Evolutionary conservation across 2,113 vertebrate genomes (phyloP).

Genomic region (Caretta caretta): DNA sequence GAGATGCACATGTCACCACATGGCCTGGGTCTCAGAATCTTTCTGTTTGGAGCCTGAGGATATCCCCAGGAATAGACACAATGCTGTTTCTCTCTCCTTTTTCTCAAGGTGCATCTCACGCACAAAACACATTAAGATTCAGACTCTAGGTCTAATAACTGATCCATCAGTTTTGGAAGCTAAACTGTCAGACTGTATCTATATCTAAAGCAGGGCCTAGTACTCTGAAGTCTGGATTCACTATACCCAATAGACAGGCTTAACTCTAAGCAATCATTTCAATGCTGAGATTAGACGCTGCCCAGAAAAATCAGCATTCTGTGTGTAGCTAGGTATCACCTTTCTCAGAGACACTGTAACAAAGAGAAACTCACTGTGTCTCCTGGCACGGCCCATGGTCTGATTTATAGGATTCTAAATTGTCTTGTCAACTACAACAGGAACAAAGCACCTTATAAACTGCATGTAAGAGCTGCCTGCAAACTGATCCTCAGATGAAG

Average conservation of each 20-base stretch:
- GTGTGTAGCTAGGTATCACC: background rate
- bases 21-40: background rate
- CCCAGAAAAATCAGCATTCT: background rate
- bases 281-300: background rate
- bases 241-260: background rate
- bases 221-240: background rate
- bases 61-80: background rate
- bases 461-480: background rate
- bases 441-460: background rate
- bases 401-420: constrained; percentile 1
- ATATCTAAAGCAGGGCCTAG: background rate
- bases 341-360: background rate
- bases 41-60: background rate
- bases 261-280: background rate
- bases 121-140: background rate
- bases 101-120: background rate
- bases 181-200: background rate
- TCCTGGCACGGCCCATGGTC: background rate
- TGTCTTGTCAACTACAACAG: background rate
- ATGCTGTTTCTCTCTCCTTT: background rate
- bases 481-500: rapidly evolving
- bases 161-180: background rate
- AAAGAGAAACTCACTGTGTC: background rate
- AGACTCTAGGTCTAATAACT: background rate
- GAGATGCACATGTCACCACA: background rate